phyloP scores from a whole-genome alignment of 2,797 vertebrate genomes.

The Emydoidea blandingii region DNA sequence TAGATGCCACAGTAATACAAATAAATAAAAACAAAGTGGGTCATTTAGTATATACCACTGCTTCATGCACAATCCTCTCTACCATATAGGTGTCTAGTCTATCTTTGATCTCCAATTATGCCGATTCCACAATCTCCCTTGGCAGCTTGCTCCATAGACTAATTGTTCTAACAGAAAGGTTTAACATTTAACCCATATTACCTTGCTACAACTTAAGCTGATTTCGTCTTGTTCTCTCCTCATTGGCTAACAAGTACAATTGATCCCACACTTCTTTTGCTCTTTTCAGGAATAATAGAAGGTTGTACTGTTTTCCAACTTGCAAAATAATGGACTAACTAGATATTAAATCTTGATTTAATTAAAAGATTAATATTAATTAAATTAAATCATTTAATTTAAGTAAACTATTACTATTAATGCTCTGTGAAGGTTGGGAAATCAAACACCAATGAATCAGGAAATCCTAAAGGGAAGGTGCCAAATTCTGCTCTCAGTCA shows the following conservation, averaged over 20 bases:
- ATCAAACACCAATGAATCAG: neutral
- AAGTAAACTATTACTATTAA: conserved; percentile 1
- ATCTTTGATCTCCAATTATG: neutral
- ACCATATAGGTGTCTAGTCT: neutral
- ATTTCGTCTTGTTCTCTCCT: conserved; percentile 10
- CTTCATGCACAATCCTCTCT: neutral
- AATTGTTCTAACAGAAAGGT: neutral
- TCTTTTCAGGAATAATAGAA: conserved; percentile 25
- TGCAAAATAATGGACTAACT: conserved; percentile 10
- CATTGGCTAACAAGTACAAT: conserved; percentile 1
- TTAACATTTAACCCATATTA: conserved; percentile 11
- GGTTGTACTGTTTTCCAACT: conserved; percentile 28
- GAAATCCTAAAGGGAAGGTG: neutral
- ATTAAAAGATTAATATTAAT: neutral
- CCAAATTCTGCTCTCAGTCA: neutral
- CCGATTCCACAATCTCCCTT: neutral
- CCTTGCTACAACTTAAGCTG: neutral
- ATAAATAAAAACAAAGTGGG: neutral
- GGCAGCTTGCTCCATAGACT: neutral
- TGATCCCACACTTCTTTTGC: conserved; percentile 16
- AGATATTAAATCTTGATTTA: conserved; percentile 33
- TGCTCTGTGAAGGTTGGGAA: neutral
- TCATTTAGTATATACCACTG: neutral
- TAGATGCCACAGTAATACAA: no score
- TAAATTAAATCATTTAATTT: neutral